A percentile compares a stretch with the other conserved stretches of the same genome.
phyloP scores from a whole-genome alignment of 2,113 vertebrate genomes.

The Chaetodon trifascialis region DNA sequence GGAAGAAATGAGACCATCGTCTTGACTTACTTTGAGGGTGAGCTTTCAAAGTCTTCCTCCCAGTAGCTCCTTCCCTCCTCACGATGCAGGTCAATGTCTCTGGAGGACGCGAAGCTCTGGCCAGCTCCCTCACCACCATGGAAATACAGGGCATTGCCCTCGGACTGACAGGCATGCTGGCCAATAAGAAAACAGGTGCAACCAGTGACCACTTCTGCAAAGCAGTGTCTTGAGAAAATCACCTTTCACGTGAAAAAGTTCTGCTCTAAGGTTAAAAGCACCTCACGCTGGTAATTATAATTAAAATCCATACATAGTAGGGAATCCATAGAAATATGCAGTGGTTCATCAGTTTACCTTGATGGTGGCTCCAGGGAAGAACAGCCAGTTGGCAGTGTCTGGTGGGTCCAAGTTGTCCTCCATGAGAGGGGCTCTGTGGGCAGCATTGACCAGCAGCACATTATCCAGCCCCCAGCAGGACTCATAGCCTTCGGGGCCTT shows the following conservation, averaged over 20 bases:
- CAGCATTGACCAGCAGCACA: constrained; percentile 92
- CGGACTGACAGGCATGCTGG: constrained; percentile 98
- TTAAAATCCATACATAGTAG: constrained; percentile 4
- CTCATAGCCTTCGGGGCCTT: constrained; percentile 91
- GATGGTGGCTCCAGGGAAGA: constrained; percentile 96
- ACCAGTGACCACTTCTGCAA: neutral
- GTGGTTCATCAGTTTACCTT: constrained; percentile 86
- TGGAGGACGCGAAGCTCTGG: constrained; percentile 93
- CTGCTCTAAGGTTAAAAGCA: neutral
- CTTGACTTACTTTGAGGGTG: constrained; percentile 90
- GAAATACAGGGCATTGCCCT: constrained; percentile 97
- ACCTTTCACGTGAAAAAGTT: neutral
- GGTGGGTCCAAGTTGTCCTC: constrained; percentile 95
- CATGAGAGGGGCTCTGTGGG: constrained; percentile 90
- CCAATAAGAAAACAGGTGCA: constrained; percentile 59
- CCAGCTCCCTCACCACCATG: constrained; percentile 92
- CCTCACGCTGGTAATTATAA: neutral
- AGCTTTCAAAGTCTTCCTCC: constrained; percentile 97
- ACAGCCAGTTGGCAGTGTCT: constrained; percentile 98
- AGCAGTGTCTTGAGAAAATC: neutral
- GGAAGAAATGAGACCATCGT: neutral
- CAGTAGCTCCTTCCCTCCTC: constrained; percentile 94
- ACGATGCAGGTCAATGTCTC: constrained; percentile 93
- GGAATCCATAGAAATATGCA: neutral
- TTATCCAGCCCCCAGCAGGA: constrained; percentile 98